Base-by-base conservation (phyloP, 37 sponge, comb jelly and placozoan species). In the Aplysina aerophoba region DNA sequence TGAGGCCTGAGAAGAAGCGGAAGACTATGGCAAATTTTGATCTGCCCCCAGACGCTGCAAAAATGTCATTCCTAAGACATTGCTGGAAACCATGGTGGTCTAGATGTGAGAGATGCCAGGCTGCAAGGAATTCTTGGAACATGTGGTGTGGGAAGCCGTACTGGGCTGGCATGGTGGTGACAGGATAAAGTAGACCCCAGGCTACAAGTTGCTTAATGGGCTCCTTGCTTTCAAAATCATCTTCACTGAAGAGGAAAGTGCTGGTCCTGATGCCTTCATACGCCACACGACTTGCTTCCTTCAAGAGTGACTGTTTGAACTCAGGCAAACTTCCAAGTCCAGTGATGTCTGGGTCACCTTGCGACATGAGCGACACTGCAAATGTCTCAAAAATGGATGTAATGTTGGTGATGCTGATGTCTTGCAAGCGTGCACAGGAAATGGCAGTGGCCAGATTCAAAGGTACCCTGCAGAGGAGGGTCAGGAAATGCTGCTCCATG, bases 1-100 rank as follows among this genome's bases (percentile, higher is more conserved):
- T 82, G 28, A 82, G 66, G 12, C 83, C 83, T 38, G 83, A 63
- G 62, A 63, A 63, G 15, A 82, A 82, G 15, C 83, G 63, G 55
- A 61, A 82, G 41, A 61, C 66, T 31, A 63, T 61, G 50, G 63
- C 65, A 75, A 75, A 75, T 0, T 41, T 30, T 14, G 53, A 40
- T 36, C 37, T 30, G 15, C n/a, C 44, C 6, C 40, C 44, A 25
- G 78, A 75, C 41, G 53, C 1, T 25, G 21, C 16, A 24, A 50
- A 50, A 24, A 75, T 1, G 11, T 75, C 54, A 5, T 36, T 25
- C 54, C 41, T 25, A 39, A 40, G 25, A 75, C 44, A 41, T 75
- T 30, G 4, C 40, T 4, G 37, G 12, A 50, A 25, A 24, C 40
- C 54, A 3, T 75, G 25, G 1, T 41, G 50, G n/a, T 16, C n/a